Conservation (phyloP, 2,113 vertebrate genomes). For the Smithornis capensis region DNA sequence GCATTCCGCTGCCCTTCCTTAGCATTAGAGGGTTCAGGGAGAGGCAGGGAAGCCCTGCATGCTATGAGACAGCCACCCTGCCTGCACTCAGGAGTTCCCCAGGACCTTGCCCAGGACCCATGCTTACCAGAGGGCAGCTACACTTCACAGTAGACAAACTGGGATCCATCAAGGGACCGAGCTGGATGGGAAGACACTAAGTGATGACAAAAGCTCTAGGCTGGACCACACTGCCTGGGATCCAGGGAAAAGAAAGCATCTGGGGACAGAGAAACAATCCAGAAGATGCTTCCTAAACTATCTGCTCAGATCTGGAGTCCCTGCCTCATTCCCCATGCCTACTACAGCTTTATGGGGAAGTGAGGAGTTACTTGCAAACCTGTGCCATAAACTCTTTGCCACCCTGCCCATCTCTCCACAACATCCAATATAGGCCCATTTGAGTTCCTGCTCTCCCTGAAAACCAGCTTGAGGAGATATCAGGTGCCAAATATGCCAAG, state of each 20-base stretch:
- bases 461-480: neutral
- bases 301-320: neutral
- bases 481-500: neutral
- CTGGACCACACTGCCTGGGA: neutral
- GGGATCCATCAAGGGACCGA: neutral
- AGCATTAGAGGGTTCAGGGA: neutral
- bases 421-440: rapidly evolving
- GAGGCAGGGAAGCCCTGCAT: slow-evolving; percentile 18
- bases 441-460: neutral
- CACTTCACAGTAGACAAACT: neutral
- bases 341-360: neutral
- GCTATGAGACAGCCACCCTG: neutral
- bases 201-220: neutral
- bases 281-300: neutral
- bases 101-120: neutral
- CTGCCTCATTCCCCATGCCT: neutral
- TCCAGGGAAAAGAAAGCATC: neutral
- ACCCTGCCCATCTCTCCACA: neutral
- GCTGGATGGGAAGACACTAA: neutral
- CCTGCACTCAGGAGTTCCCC: neutral
- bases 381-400: neutral
- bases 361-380: neutral
- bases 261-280: neutral
- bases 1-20: neutral
- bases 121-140: neutral